These are phyloP conservation scores for Epinotia nisella DNA, from an alignment of 2,888 invertebrate genomes.

Conservation along the genomic window DNA sequence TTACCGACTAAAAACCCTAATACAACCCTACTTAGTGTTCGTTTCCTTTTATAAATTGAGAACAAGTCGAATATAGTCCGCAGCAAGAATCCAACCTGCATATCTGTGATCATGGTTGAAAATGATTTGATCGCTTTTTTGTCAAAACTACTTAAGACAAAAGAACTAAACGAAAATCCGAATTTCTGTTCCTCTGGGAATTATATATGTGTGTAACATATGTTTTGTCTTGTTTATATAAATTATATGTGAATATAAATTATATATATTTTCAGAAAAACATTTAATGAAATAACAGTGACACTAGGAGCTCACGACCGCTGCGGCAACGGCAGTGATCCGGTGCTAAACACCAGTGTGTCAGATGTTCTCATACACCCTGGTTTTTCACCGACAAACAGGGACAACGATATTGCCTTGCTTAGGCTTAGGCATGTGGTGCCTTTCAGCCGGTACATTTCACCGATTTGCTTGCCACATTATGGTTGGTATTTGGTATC, in stretches of 20 bases:
- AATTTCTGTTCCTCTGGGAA: not conserved
- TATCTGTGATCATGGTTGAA: too few relatives aligned
- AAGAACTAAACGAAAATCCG: too few relatives aligned
- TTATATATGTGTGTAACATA: not conserved
- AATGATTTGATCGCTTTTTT: too few relatives aligned
- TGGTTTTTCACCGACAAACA: constrained; percentile 77
- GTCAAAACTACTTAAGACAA: too few relatives aligned
- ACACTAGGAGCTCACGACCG: constrained; percentile 83
- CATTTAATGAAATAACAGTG: constrained; percentile 77
- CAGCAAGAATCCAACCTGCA: too few relatives aligned
- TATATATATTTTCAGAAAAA: constrained; percentile 58
- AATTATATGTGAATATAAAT: too few relatives aligned
- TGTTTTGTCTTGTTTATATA: too few relatives aligned
- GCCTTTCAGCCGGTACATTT: constrained; percentile 77
- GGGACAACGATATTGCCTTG: constrained; percentile 85
- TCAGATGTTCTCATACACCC: constrained; percentile 80
- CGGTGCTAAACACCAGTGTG: constrained; percentile 80
- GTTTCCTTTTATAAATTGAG: too few relatives aligned
- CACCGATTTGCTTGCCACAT: constrained; percentile 85
- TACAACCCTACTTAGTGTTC: too few relatives aligned
- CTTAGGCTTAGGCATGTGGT: constrained; percentile 81
- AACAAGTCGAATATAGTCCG: too few relatives aligned
- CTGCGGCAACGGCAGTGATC: constrained; percentile 74
- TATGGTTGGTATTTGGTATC: constrained; percentile 62
- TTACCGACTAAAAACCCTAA: too few relatives aligned